Base-by-base conservation (phyloP, 2,113 vertebrate genomes). In the Lichenostomus cassidix region DNA sequence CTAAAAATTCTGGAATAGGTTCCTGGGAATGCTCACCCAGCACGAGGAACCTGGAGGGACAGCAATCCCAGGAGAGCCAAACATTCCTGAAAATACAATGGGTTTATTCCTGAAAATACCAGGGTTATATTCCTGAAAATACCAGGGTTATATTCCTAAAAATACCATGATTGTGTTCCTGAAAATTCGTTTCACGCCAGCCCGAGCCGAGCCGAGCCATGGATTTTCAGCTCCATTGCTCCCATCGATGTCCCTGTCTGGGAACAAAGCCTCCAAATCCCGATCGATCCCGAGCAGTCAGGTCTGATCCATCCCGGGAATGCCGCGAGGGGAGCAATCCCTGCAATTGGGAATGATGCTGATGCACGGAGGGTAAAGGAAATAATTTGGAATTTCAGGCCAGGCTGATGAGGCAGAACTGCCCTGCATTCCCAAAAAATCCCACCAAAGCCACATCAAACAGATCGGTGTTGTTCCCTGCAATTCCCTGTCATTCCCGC, bases 1-100 rank as follows among this genome's bases (percentile, higher is more conserved):
- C 17, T n/a, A 11, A n/a, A 37, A 52, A 11, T 8, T 2, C 9
- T 22, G 10, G 29, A 0, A 0, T 1, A 3, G 10, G 10, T n/a
- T 49, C 33, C 4, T 0, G 3, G 59, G 76, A 53, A 33, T 0
- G 7, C 9, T n/a, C 59, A 46, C 41, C 41, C 76, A 24, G 49
- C 47, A 28, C 2, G 2, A 42, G 29, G 46, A 78, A 41, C 44
- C 50, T 2, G 3, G 53, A 22, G 24, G 0, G 3, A 35, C 3
- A 1, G 25, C 6, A 5, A 29, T 11, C 44, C 33, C 46, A 13
- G 47, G 21, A 9, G 25, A 42, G 41, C 23, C 44, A 5, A 46
- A 49, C n/a, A 27, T 47, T 68, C 78, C 44, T 46, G 44, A 46
- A 46, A 46, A 46, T 20, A 46, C 42, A 7, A 7, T n/a, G 5